Evolutionary conservation across 2,888 invertebrate species (phyloP).

Genomic region (Coleophora deauratella): DNA sequence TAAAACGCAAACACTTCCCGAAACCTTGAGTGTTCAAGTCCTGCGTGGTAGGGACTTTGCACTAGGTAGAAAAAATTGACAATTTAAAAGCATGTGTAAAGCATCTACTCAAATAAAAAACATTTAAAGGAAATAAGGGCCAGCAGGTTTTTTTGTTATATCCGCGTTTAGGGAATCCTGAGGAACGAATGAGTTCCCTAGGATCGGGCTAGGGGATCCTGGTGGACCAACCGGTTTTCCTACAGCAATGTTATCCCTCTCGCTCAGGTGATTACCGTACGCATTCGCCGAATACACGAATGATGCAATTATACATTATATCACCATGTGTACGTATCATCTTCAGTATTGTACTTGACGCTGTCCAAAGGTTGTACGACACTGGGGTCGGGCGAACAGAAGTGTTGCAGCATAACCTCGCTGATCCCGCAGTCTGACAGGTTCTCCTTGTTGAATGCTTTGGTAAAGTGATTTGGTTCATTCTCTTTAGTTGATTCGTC

Average conservation of each 20-base stretch:
- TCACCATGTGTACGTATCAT: constrained; percentile 72
- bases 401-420: constrained; percentile 75
- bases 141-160: too few species aligned
- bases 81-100: too few species aligned
- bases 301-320: constrained; percentile 15
- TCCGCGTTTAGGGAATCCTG: too few species aligned
- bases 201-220: too few species aligned
- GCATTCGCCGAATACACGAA: background rate
- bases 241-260: background rate
- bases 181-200: too few species aligned
- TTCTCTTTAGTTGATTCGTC: constrained; percentile 66
- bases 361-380: constrained; percentile 75
- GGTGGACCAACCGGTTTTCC: background rate
- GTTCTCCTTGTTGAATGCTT: constrained; percentile 87
- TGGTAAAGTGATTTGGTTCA: constrained; percentile 63
- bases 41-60: too few species aligned
- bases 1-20: too few species aligned
- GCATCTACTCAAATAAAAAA: too few species aligned
- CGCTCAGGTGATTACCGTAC: too few species aligned
- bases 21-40: too few species aligned
- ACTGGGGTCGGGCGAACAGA: constrained; percentile 76
- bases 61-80: too few species aligned
- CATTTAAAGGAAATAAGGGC: too few species aligned
- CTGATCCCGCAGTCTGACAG: constrained; percentile 90
- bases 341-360: constrained; percentile 76